Percentiles rank a stretch among this genome's conserved stretches.
Evolutionary conservation across 2,113 vertebrate genomes (phyloP).

Genomic region (Sapajus apella): DNA sequence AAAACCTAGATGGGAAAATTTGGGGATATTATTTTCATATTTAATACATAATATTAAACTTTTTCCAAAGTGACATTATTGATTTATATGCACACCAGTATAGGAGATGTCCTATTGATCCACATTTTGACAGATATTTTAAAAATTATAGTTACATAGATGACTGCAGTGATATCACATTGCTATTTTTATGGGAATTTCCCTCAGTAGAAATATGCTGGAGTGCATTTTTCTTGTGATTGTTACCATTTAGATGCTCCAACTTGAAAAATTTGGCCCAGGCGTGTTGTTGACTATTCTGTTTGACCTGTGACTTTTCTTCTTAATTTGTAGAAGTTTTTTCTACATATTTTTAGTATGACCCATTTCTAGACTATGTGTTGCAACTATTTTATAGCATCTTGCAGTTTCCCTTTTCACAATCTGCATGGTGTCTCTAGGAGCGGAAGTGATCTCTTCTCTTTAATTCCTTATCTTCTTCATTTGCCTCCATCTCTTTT

Average conservation of each 20-base stretch:
- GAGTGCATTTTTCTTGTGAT: neutral
- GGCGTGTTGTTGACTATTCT: neutral
- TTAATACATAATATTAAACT: neutral
- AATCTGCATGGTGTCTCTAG: neutral
- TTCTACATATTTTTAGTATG: accelerated
- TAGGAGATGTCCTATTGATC: no score
- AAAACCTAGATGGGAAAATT: neutral
- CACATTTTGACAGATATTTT: neutral
- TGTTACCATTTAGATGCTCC: neutral
- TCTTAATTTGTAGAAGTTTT: neutral
- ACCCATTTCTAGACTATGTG: neutral
- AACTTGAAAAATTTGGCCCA: neutral
- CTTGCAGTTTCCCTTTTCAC: neutral
- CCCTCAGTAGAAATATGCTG: neutral
- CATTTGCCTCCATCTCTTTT: neutral
- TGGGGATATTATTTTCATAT: neutral
- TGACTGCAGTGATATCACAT: no score
- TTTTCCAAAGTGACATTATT: neutral
- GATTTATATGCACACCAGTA: neutral
- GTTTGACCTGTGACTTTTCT: neutral
- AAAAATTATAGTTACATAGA: neutral
- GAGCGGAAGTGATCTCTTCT: neutral
- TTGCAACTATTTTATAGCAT: no score
- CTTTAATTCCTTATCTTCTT: neutral
- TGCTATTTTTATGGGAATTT: neutral